Evolutionary conservation across 2,797 vertebrate genomes (phyloP), one percentile per base, ranked within the genome.

Genomic region (Rhinogobio ventralis): DNA sequence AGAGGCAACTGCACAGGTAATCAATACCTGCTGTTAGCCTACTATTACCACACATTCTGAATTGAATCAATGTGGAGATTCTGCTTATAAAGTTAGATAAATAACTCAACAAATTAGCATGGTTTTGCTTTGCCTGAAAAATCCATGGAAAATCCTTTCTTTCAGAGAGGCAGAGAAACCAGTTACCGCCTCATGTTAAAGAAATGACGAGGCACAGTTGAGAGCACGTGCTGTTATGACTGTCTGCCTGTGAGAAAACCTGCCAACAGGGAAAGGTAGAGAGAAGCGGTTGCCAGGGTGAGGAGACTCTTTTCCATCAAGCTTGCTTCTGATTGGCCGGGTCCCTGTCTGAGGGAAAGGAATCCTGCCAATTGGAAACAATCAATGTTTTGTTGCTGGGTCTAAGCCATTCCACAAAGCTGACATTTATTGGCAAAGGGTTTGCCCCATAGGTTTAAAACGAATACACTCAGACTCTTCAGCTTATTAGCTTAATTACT

Each of bases 361-460:
- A 92, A 91, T 92, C 92, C 93, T 90, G 92, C 95, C 95, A 95
- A 95, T 95, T 91, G 92, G 92, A 95, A 94, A 93, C 94, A 94
- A 92, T 92, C 92, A 89, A 88, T 92, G 91, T 93, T 93, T 94
- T 95, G 95, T 95, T 95, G 95, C 94, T 87, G 81, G 83, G 92
- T 94, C 93, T 92, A 90, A 91, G 89, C 90, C 86, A 89, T 89
- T 92, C 91, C 88, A 93, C 86, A 86, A 89, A 89, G 90, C 91
- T 92, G 90, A 91, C 89, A 92, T 91, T 93, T 92, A 90, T 88
- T 92, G 89, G 88, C 90, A 88, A 87, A 83, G 87, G 84, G 73
- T 90, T 88, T 87, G 62, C 86, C 87, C 86, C 28, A 86, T 86
- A 86, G 88, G 87, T 91, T 90, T 89, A 49, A 86, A 90, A 91